These are phyloP conservation scores for Callaeas wilsoni DNA, from an alignment of 2,113 vertebrate species.

Conservation along the genomic window DNA sequence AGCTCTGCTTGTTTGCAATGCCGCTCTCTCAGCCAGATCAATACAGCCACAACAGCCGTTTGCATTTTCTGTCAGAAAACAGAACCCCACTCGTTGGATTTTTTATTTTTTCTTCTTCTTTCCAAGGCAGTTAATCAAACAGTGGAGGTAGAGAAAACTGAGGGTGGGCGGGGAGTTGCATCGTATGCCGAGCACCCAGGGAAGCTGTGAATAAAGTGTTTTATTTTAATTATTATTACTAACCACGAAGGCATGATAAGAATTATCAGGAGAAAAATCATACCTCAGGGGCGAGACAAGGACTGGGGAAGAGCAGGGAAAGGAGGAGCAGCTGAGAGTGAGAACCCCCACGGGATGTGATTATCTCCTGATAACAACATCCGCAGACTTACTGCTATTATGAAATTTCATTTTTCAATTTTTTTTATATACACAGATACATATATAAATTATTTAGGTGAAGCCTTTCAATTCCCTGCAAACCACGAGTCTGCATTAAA, in stretches of 20 bases:
- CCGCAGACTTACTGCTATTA: slow-evolving; percentile 72
- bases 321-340: slow-evolving; percentile 69
- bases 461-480: slow-evolving; percentile 74
- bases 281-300: slow-evolving; percentile 72
- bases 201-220: slow-evolving; percentile 67
- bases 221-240: slow-evolving; percentile 73
- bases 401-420: slow-evolving; percentile 67
- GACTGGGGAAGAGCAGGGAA: slow-evolving; percentile 31
- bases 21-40: slow-evolving; percentile 51
- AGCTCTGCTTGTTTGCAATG: slow-evolving; percentile 37
- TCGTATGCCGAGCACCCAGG: slow-evolving; percentile 9
- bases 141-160: background rate
- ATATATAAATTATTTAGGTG: slow-evolving; percentile 78
- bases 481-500: slow-evolving; percentile 75
- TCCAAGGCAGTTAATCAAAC: slow-evolving; percentile 37
- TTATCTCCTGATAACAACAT: slow-evolving; percentile 80
- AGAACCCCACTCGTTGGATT: background rate
- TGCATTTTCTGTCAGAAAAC: slow-evolving; percentile 47
- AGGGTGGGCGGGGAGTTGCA: background rate
- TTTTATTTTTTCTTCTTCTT: background rate
- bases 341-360: slow-evolving; percentile 77
- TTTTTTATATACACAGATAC: slow-evolving; percentile 66
- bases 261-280: slow-evolving; percentile 76
- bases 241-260: slow-evolving; percentile 66
- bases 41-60: slow-evolving; percentile 56